Conservation (phyloP, 2,797 vertebrate species). For the Spinibarbus caldwelli region DNA sequence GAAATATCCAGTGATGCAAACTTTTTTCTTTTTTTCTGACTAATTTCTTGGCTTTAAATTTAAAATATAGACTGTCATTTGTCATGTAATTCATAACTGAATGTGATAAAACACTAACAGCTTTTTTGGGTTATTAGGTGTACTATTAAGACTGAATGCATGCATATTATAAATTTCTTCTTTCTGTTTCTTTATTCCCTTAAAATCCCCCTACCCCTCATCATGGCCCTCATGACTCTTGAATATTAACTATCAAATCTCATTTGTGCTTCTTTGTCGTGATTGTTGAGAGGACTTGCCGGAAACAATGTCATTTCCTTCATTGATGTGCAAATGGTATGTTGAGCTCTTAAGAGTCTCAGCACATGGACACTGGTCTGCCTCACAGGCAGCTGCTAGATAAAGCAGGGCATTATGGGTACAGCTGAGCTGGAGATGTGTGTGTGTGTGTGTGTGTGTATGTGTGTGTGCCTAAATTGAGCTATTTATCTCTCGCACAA, state of each 20-base stretch:
- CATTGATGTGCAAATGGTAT: not conserved
- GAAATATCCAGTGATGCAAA: too few relatives aligned
- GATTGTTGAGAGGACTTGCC: not conserved
- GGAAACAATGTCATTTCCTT: not conserved
- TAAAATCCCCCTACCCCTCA: not conserved
- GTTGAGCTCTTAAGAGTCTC: conserved; percentile 15
- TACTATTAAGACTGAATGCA: not conserved
- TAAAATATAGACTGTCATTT: not conserved
- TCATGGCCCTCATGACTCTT: not conserved
- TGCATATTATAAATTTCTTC: not conserved
- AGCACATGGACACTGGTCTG: conserved; percentile 70
- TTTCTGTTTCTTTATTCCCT: not conserved
- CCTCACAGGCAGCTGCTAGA: conserved; percentile 71
- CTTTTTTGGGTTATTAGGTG: not conserved
- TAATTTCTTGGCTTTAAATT: not conserved
- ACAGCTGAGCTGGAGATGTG: conserved; percentile 64
- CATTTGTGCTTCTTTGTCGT: not conserved
- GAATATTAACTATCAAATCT: not conserved
- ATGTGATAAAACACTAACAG: not conserved
- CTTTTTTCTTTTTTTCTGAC: not conserved
- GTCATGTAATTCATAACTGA: not conserved
- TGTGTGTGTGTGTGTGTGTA: conserved; percentile 72
- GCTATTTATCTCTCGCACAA: conserved; percentile 68
- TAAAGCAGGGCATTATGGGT: conserved; percentile 81
- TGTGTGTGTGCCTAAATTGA: conserved; percentile 67